Evolutionary conservation across 2,888 invertebrate genomes (phyloP), one percentile per base, ranked within the genome.

Genomic region (Operophtera brumata): DNA sequence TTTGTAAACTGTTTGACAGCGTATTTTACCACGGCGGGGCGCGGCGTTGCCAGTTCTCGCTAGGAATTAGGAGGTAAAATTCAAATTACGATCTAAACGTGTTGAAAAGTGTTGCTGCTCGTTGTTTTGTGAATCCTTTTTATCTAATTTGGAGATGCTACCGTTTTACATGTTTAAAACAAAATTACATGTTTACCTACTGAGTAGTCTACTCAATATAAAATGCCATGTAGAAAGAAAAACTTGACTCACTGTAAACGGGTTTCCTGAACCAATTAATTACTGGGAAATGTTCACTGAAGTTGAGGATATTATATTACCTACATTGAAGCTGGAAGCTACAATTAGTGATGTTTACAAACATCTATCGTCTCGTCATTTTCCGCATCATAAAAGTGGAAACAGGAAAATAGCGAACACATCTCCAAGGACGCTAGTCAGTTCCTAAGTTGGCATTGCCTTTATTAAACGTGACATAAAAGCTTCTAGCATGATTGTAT

Each of bases 31-130:
- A 20, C 30, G 30, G 77, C 77, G 84, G 82, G 80, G 78, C 84
- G 78, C 84, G 83, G 78, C 84, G 82, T 80, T 81, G 81, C 84
- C 86, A 79, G 78, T 73, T 79, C 71, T 73, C 74, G 74, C 73
- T 75, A 71, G 72, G 73, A 73, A 73, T 65, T 78, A 79, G 76
- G 83, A 89, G 88, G 88, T 88, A 88, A 85, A 80, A 75, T 80
- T 74, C 68, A 66, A 71, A 69, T 71, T 65, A 65, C 54, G 59
- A 67, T 69, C 53, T 58, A 43, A 59, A 57, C 59, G 64, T 72
- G 62, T 42, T 41, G 1, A 37, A 58, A 37, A 56, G 62, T 63
- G 61, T 58, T 54, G 45, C 36, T 51, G 44, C 35, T 49, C 30
- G 40, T 57, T 44, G 44, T 44, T 42, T 32, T 39, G 57, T 50